Evolutionary conservation across 2,113 vertebrate species (phyloP).

Genomic region (Ranitomeya variabilis): DNA sequence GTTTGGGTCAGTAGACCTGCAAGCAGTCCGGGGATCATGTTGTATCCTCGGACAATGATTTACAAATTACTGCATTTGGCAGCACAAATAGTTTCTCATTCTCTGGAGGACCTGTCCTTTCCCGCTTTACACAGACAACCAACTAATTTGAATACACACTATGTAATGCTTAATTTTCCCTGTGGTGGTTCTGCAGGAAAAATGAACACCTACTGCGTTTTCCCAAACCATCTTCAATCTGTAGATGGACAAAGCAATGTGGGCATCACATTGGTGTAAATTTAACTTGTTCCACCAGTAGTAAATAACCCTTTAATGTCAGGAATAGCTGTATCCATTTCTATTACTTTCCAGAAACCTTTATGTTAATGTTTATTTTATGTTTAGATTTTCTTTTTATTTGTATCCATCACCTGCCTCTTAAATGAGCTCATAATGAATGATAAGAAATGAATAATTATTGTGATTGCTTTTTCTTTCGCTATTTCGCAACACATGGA

Average conservation of each 20-base stretch:
- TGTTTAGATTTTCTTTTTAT: constrained; percentile 1
- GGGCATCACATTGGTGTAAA: neutral
- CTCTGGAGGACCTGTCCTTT: neutral
- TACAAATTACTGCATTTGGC: no score
- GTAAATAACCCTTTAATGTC: constrained; percentile 12
- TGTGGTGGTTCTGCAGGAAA: neutral
- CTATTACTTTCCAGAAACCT: neutral
- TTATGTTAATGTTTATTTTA: neutral
- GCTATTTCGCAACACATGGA: neutral
- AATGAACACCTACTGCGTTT: neutral
- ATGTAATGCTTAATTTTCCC: neutral
- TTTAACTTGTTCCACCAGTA: neutral
- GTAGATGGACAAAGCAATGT: neutral
- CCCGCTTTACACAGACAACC: no score
- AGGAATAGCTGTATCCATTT: neutral
- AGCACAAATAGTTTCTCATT: neutral
- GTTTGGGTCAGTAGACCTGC: no score
- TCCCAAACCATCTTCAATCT: neutral
- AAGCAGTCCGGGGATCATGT: no score
- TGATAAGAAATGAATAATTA: neutral
- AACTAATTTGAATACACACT: neutral
- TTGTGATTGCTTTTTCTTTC: neutral
- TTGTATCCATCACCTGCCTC: neutral
- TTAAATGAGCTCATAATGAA: neutral
- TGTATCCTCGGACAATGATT: no score